Conservation (phyloP, 2,113 vertebrate species). For the Odobenus rosmarus region DNA sequence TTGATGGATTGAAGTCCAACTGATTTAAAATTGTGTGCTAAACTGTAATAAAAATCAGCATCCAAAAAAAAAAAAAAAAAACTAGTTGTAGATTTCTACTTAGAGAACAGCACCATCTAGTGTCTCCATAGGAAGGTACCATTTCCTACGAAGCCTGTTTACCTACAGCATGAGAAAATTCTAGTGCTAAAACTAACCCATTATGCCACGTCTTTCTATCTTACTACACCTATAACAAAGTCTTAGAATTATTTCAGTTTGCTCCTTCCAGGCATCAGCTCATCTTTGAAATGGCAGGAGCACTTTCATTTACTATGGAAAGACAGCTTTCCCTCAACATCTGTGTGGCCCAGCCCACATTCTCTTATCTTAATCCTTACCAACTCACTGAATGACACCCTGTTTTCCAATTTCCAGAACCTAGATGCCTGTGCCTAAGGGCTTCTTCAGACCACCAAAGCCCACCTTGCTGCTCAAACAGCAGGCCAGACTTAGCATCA, state of each 20-base stretch:
- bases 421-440: background rate
- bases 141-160: background rate
- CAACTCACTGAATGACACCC: background rate
- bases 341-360: background rate
- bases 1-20: constrained; percentile 71
- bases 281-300: constrained; percentile 21
- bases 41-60: constrained; percentile 70
- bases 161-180: background rate
- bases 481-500: background rate
- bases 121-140: constrained; percentile 59
- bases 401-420: constrained; percentile 9
- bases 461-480: constrained; percentile 19
- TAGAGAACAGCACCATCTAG: constrained; percentile 86
- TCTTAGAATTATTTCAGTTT: constrained; percentile 31
- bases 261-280: background rate
- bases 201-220: background rate
- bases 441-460: background rate
- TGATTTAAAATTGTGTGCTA: constrained; percentile 68
- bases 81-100: constrained; percentile 60
- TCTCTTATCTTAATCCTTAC: constrained; percentile 1
- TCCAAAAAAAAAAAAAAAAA: background rate
- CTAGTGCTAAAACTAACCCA: background rate
- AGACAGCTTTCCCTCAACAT: background rate
- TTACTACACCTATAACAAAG: background rate
- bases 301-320: background rate